Evolutionary conservation across 1,140 invertebrate genomes (phyloP).

Genomic region (Bicyclus anynana): DNA sequence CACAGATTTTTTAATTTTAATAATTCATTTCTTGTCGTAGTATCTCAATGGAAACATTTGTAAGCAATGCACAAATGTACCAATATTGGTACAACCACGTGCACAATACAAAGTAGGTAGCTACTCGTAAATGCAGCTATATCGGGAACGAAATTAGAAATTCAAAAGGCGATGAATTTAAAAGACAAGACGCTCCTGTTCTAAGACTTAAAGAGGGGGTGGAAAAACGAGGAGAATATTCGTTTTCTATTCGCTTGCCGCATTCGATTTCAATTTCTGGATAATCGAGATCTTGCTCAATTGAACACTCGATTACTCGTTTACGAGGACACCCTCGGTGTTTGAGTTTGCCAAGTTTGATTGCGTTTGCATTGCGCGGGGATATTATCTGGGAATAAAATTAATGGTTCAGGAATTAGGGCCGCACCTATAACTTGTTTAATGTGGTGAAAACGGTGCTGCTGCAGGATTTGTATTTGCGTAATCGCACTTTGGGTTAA

Average conservation of each 20-base stretch:
- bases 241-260: conserved; percentile 60
- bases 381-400: conserved; percentile 57
- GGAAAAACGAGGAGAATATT: conserved; percentile 35
- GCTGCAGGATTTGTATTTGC: background rate
- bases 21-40: no score
- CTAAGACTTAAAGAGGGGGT: conserved; percentile 9
- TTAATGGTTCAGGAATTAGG: conserved; percentile 38
- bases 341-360: conserved; percentile 70
- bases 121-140: background rate
- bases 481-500: background rate
- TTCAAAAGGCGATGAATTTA: background rate
- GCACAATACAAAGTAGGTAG: background rate
- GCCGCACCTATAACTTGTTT: conserved; percentile 13
- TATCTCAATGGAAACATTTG: no score
- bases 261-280: conserved; percentile 70
- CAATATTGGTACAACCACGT: background rate
- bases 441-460: background rate
- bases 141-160: background rate
- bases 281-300: conserved; percentile 75
- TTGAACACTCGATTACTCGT: conserved; percentile 74
- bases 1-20: no score
- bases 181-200: background rate
- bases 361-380: conserved; percentile 64
- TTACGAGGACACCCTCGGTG: conserved; percentile 63
- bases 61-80: no score